These are phyloP conservation scores for Luehdorfia chinensis DNA, from an alignment of 1,140 invertebrate species.

Conservation along the genomic window DNA sequence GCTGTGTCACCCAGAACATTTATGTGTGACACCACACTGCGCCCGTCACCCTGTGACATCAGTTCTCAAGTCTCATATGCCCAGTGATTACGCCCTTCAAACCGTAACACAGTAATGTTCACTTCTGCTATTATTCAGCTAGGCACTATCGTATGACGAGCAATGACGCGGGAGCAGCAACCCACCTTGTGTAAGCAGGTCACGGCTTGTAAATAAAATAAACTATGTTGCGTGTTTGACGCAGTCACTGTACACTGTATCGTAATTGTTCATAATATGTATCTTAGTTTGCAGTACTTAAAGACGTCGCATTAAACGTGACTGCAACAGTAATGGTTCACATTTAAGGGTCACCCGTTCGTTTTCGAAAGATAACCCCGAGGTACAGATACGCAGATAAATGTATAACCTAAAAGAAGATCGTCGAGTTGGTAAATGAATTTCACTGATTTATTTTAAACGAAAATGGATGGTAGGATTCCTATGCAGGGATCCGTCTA, in stretches of 20 bases:
- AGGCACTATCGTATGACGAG: conserved; percentile 1
- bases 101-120: too few relatives aligned
- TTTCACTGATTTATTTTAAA: too few relatives aligned
- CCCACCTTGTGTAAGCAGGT: neutral
- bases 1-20: too few relatives aligned
- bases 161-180: conserved; percentile 5
- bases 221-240: neutral
- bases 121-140: neutral
- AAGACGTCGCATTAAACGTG: conserved; percentile 8
- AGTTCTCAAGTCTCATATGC: too few relatives aligned
- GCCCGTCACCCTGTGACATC: too few relatives aligned
- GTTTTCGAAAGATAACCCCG: conserved; percentile 2
- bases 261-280: neutral
- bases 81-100: too few relatives aligned
- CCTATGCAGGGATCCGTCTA: too few relatives aligned
- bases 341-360: conserved; percentile 10
- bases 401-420: too few relatives aligned
- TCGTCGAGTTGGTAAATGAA: too few relatives aligned
- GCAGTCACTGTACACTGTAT: neutral
- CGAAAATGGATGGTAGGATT: too few relatives aligned
- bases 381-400: neutral
- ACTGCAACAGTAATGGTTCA: conserved; percentile 4
- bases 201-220: conserved; percentile 13
- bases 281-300: conserved; percentile 1
- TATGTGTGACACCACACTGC: too few relatives aligned